Percentiles rank a stretch among this genome's conserved stretches.
Evolutionary conservation across 1,140 invertebrate genomes (phyloP).

Genomic region (Drosophila pseudoananassae): DNA sequence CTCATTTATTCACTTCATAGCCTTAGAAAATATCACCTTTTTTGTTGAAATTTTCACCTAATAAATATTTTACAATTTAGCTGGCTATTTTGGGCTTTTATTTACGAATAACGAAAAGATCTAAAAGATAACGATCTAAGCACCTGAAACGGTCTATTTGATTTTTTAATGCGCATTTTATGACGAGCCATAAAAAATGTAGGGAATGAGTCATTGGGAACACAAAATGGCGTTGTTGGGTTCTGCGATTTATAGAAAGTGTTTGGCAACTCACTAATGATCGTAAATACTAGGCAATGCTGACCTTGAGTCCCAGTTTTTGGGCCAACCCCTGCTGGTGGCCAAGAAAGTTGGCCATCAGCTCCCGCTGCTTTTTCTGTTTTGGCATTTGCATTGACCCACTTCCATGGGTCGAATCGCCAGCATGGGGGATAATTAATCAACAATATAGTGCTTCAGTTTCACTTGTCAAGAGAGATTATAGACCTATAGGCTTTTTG

Average conservation of each 20-base stretch:
- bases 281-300: background rate
- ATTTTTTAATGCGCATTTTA: constrained; percentile 13
- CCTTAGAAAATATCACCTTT: constrained; percentile 6
- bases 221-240: background rate
- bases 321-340: constrained; percentile 6
- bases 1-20: constrained; percentile 6
- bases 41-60: constrained; percentile 7
- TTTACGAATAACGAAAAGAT: constrained; percentile 3
- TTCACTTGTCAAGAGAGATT: constrained; percentile 30
- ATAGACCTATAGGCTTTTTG: background rate
- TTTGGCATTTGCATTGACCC: constrained; percentile 56
- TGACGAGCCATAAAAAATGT: background rate
- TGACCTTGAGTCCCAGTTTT: constrained; percentile 24
- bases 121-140: too few species aligned
- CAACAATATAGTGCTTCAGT: constrained; percentile 69
- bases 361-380: constrained; percentile 31
- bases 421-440: constrained; percentile 61
- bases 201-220: constrained; percentile 8
- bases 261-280: constrained; percentile 22
- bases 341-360: constrained; percentile 23
- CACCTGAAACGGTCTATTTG: constrained; percentile 5
- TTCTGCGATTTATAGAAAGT: constrained; percentile 11
- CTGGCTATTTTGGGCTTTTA: constrained; percentile 24
- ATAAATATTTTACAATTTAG: constrained; percentile 13
- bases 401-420: constrained; percentile 30